Conservation (phyloP, 2,888 invertebrate genomes). For the Monopis laevigella region DNA sequence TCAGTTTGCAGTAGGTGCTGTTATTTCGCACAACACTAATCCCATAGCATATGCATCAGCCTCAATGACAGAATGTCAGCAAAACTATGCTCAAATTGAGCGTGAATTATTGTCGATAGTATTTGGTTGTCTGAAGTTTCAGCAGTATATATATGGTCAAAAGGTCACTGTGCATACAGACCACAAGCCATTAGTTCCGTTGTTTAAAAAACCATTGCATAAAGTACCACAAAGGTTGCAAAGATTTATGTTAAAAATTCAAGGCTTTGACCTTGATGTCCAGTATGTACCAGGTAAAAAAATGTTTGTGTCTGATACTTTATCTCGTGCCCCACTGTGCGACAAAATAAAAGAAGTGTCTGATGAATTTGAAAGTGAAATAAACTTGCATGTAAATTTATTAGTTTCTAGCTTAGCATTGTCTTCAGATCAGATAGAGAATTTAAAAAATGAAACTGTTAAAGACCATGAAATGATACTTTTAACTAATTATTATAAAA, state of each 20-base stretch:
- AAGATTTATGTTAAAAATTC: slow-evolving; percentile 22
- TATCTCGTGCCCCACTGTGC: slow-evolving; percentile 21
- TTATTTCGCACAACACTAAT: slow-evolving; percentile 20
- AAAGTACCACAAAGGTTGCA: slow-evolving; percentile 21
- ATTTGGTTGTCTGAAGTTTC: slow-evolving; percentile 20
- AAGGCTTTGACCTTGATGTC: slow-evolving; percentile 22
- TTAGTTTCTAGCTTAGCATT: too few species aligned
- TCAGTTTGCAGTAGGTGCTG: slow-evolving; percentile 19
- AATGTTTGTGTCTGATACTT: slow-evolving; percentile 24
- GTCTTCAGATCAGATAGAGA: too few species aligned
- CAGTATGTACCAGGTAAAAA: slow-evolving; percentile 23
- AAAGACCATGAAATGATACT: too few species aligned
- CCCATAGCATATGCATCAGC: slow-evolving; percentile 23
- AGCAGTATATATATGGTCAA: slow-evolving; percentile 14
- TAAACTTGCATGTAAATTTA: slow-evolving; percentile 3
- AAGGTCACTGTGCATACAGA: slow-evolving; percentile 22
- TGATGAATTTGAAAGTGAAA: slow-evolving; percentile 5
- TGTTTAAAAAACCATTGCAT: slow-evolving; percentile 23
- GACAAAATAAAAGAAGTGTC: slow-evolving; percentile 1
- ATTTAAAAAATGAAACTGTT: too few species aligned
- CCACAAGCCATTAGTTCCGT: slow-evolving; percentile 25
- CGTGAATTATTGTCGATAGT: slow-evolving; percentile 21
- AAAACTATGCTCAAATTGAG: slow-evolving; percentile 22
- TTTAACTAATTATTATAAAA: too few species aligned
- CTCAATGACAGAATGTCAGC: slow-evolving; percentile 16